Evolutionary conservation across 2,888 invertebrate genomes (phyloP), one percentile per base, ranked within the genome.

Genomic region (Apotomis betuletana): DNA sequence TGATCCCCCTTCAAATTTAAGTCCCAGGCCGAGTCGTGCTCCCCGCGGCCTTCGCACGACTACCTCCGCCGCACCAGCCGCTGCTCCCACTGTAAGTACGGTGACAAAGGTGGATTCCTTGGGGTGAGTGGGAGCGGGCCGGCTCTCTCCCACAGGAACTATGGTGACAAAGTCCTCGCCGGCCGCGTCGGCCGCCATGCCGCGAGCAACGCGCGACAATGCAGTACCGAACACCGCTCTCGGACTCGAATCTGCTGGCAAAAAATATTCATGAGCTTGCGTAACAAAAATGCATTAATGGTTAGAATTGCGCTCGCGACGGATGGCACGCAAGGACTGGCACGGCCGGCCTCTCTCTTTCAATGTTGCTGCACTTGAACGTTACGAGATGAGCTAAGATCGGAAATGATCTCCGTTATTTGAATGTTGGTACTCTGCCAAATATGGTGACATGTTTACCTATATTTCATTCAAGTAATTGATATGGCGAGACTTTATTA

Each of bases 1-100:
- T 54, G 96, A 96, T 12, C 98, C 98, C 57, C 98, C 98, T 90
- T 98, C 98, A 84, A 98, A 98, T 85, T 98, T 97, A 0, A 98
- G 92, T 0, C 98, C 98, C 83, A 98, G 96, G 1, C 98, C 98
- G 6, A 98, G 94, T 54, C 97, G 95, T 83, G 98, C 98, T 0
- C 98, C 98, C 0, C 97, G 97, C 68, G 98, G 94, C 76, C 98
- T 94, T 79, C 96, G 97, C 65, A 98, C 96, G 68, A 96, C 94
- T 52, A 98, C 96, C 83, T 96, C 95, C 79, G 97, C 97, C 9
- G 94, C 92, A 76, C 95, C 92, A 75, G 91, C 86, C 78, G 93
- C 86, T 12, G 89, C 90, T 60, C 94, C 91, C 65, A 95, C 94
- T 69, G 94, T 94, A 38, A 95, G 92, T 58, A 95, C 95, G 49